A percentile compares a stretch with the other conserved stretches of the same genome.
These are phyloP conservation scores for Uromys caudimaculatus DNA, from an alignment of 2,797 vertebrate species.

Conservation along the genomic window DNA sequence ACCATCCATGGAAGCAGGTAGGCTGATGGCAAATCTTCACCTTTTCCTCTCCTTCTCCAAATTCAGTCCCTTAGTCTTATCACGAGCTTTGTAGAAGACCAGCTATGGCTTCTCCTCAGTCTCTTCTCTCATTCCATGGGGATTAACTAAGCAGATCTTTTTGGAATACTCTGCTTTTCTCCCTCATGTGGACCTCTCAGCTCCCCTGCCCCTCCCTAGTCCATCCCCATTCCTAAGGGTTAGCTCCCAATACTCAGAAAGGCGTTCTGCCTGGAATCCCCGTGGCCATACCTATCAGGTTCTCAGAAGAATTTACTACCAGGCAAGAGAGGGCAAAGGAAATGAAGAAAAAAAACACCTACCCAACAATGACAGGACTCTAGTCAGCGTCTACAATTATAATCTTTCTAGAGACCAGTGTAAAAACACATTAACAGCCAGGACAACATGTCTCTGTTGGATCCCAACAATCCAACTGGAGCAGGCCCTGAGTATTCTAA, in stretches of 20 bases:
- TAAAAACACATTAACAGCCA: neutral
- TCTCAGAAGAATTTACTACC: neutral
- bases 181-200: neutral
- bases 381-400: too few species aligned
- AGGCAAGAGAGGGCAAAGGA: neutral
- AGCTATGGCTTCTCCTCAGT: neutral
- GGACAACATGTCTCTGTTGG: neutral
- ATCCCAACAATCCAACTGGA: neutral
- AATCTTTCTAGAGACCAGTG: neutral
- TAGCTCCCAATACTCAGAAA: neutral
- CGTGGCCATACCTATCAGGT: neutral
- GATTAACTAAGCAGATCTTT: neutral
- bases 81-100: neutral
- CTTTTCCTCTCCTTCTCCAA: neutral
- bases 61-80: neutral
- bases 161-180: neutral
- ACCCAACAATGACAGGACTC: neutral
- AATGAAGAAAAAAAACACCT: neutral
- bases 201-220: too few species aligned
- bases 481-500: neutral
- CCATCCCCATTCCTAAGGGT: neutral
- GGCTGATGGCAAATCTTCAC: neutral
- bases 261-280: neutral
- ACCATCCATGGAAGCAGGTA: neutral
- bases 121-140: neutral